Base-by-base conservation (phyloP, 2,113 vertebrate genomes). In the Oriolus oriolus region DNA sequence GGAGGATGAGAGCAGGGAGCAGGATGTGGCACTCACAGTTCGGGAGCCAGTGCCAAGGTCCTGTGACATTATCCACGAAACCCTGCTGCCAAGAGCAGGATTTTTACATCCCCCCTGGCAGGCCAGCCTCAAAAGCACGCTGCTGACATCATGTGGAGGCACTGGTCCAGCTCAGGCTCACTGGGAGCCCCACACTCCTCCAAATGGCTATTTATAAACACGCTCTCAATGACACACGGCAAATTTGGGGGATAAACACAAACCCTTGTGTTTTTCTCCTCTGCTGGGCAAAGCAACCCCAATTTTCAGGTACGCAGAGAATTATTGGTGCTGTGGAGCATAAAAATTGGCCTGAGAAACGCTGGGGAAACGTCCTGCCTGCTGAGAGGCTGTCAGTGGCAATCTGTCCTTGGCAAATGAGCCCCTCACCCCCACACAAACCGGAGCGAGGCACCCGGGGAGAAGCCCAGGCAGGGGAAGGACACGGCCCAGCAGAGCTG, bases 121-220 rank as follows among this genome's bases (percentile, higher is more conserved):
- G 7, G 45, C 20, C 20, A 47, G 42, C 89, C 94, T 61, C 78
- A 2, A 30, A 42, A 92, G 80, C 8, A 52, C 59, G 9, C 87
- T 93, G 21, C 94, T 96, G 95, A 91, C 96, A 94, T 86, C 89
- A 61, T n/a, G 88, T 73, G 87, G 92, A 88, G 63, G 75, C 85
- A 52, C 42, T 2, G 60, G 23, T 77, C 87, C 69, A 94, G 27
- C 31, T 19, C 74, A 12, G 52, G 6, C 76, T 84, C 56, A 1
- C 56, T 5, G 6, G 7, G 52, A 91, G 77, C 7, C 49, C 45
- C 81, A 56, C 35, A 3, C 74, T 84, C 63, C 49, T 76, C 50
- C 49, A 20, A 26, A 77, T 13, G 2, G 47, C 87, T 90, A 84
- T 83, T 90, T 90, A 90, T 90, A 76, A 61, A 61, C 87, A 49